These are phyloP conservation scores for Craseonycteris thonglongyai DNA, from an alignment of 2,113 vertebrate genomes.

Conservation along the genomic window DNA sequence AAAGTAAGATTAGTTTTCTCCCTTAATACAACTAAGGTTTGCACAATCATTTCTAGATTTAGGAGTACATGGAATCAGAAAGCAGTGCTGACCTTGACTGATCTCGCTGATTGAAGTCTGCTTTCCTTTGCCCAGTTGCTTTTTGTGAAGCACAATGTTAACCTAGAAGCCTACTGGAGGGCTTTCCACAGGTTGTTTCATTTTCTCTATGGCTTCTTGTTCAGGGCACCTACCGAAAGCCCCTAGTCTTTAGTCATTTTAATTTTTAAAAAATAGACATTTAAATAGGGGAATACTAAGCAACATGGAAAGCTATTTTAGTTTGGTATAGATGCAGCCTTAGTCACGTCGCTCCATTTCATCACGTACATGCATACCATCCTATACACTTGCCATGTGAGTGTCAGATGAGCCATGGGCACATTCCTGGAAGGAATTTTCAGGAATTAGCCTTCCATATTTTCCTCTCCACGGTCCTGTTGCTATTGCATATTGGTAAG, in stretches of 20 bases:
- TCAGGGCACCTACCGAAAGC: not conserved
- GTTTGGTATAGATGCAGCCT: not conserved
- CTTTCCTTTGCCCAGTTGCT: not conserved
- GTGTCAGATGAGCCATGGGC: not conserved
- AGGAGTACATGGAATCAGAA: not conserved
- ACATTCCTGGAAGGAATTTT: not conserved
- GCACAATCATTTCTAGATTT: not conserved
- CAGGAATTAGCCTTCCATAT: not conserved
- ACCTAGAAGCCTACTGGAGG: fast-evolving
- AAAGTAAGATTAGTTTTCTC: not conserved
- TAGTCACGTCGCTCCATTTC: not conserved
- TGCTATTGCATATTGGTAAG: not conserved
- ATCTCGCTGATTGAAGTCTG: not conserved
- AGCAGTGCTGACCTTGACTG: slow-evolving; percentile 1
- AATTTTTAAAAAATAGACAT: not conserved
- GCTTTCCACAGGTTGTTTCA: not conserved
- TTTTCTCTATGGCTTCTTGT: not conserved
- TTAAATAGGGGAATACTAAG: not conserved
- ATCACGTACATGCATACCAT: not conserved
- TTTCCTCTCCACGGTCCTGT: not conserved
- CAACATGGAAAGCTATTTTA: not conserved
- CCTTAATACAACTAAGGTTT: not conserved
- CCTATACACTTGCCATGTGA: not conserved
- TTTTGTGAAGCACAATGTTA: not conserved
- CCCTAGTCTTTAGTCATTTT: not conserved